Evolutionary conservation across 2,888 invertebrate species (phyloP).

Genomic region (Meiosimyza platycephala): DNA sequence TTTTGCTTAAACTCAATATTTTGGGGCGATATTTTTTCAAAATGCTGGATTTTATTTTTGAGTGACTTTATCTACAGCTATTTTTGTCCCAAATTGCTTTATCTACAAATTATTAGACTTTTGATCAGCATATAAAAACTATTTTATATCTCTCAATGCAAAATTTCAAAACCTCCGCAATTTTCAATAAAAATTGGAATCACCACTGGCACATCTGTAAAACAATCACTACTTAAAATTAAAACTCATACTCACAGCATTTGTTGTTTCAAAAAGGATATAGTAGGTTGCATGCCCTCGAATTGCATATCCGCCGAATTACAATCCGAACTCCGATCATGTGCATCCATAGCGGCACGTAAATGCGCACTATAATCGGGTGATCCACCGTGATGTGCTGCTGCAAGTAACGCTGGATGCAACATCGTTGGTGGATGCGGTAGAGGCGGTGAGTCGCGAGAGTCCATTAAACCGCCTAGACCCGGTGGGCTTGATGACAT

Average conservation of each 20-base stretch:
- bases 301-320: constrained; percentile 90
- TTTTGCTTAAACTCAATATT: too few species aligned
- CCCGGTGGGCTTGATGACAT: constrained; percentile 72
- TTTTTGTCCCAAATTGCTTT: too few species aligned
- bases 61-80: too few species aligned
- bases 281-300: constrained; percentile 94
- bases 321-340: constrained; percentile 89
- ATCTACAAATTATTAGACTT: too few species aligned
- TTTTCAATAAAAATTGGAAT: constrained; percentile 12
- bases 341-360: constrained; percentile 81
- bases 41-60: too few species aligned
- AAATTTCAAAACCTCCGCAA: background rate
- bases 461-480: constrained; percentile 73
- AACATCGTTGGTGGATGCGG: constrained; percentile 86
- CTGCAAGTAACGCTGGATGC: constrained; percentile 86
- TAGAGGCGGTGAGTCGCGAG: constrained; percentile 86
- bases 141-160: too few species aligned
- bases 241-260: constrained; percentile 52
- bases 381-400: constrained; percentile 83
- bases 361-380: constrained; percentile 81
- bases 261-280: constrained; percentile 85
- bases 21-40: too few species aligned
- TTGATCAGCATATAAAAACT: too few species aligned
- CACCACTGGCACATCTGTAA: too few species aligned
- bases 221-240: background rate